Evolutionary conservation across 2,113 vertebrate genomes (phyloP), one percentile per base, ranked within the genome.

Genomic region (Blennius ocellaris): DNA sequence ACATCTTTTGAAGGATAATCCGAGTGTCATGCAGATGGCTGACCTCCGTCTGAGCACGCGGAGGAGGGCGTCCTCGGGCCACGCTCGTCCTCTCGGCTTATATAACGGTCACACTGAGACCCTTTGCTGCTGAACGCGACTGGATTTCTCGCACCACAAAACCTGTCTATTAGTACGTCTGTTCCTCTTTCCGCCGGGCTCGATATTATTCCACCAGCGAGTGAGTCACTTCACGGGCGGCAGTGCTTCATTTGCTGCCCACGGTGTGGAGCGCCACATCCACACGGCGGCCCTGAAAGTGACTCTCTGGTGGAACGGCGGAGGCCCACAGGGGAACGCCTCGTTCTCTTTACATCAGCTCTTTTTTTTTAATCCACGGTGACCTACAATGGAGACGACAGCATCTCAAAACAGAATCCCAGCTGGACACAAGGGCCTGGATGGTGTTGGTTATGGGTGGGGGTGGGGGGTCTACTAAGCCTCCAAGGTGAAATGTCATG

Each of bases 91-190:
- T 64, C 55, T 64, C 74, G 57, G 58, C 71, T 89, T 85, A 76
- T 58, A 62, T 76, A 90, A 91, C 77, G 70, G n/a, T 39, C 48
- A 72, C 8, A 40, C 77, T 60, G 60, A 68, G 67, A 58, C 58
- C 5, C 36, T 55, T 57, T 36, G 41, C 54, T 63, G 51, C 21
- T 30, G 21, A 30, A 30, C 21, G 4, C 21, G 2, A 30, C 21
- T 30, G 21, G 21, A 30, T 30, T 30, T 30, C 21, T 30, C 21
- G 4, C 21, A 30, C 2, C 21, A 30, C 2, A 30, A 2, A 30
- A 30, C 21, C 21, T 30, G 21, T 30, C 2, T 30, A 30, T 30
- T 30, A 30, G 21, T 30, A 30, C 4, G 21, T 30, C 21, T 2
- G 21, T 30, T 30, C 21, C 21, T 30, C 21, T 30, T 30, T 30